A percentile compares a stretch with the other conserved stretches of the same genome.
phyloP scores from a whole-genome alignment of 2,888 invertebrate genomes.

The Nomada ferruginata region DNA sequence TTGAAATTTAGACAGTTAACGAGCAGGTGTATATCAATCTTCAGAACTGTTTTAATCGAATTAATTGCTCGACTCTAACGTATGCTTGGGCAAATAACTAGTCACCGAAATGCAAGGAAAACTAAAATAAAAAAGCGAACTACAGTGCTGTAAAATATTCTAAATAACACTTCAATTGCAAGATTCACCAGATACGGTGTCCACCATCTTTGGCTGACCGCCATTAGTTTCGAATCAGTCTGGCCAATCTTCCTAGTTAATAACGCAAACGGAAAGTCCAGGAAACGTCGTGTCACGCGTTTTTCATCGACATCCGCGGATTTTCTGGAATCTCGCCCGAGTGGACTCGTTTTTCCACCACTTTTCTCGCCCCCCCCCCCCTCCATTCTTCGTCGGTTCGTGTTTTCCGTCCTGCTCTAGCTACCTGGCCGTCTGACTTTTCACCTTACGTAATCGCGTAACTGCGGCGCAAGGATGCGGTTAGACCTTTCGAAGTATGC shows the following conservation, averaged over 20 bases:
- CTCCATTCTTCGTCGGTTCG: background rate
- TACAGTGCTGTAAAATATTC: too few species aligned
- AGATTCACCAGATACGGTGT: too few species aligned
- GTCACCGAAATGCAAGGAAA: too few species aligned
- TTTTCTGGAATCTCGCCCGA: slow-evolving; percentile 24
- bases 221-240: background rate
- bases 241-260: background rate
- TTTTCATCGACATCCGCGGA: background rate
- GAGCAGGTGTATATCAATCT: too few species aligned
- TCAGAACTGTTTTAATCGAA: too few species aligned
- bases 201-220: too few species aligned
- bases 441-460: slow-evolving; percentile 71
- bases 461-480: slow-evolving; percentile 73
- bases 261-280: background rate
- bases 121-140: too few species aligned
- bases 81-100: too few species aligned
- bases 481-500: slow-evolving; percentile 73
- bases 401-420: slow-evolving; percentile 18
- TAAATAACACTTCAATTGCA: too few species aligned
- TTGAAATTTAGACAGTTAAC: too few species aligned
- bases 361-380: slow-evolving; percentile 3
- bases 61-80: too few species aligned
- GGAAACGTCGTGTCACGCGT: background rate
- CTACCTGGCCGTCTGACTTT: slow-evolving; percentile 53
- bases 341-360: slow-evolving; percentile 10